phyloP scores from a whole-genome alignment of 2,888 invertebrate species.

The Zaprionus obscuricornis region DNA sequence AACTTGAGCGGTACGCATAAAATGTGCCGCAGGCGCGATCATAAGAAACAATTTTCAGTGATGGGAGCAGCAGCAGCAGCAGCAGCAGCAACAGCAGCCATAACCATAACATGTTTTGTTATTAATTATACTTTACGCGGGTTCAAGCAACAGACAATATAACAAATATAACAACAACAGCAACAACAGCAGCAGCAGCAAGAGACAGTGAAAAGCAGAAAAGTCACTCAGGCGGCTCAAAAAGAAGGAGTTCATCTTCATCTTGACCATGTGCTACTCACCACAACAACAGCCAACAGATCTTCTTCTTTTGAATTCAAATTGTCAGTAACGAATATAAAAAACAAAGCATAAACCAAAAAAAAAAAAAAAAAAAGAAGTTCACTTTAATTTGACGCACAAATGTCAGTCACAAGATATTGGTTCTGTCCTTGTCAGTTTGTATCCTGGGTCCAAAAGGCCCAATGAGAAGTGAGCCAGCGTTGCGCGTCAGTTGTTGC shows the following conservation, averaged over 20 bases:
- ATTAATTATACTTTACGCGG: conserved; percentile 78
- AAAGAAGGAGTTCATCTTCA: conserved; percentile 54
- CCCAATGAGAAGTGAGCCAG: no score
- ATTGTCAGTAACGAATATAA: no score
- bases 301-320: no score
- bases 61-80: conserved; percentile 38
- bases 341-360: not conserved
- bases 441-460: not conserved
- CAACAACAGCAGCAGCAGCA: conserved; percentile 28
- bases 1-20: conserved; percentile 26
- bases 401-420: conserved; percentile 71
- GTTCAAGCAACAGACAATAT: conserved; percentile 76
- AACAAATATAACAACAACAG: conserved; percentile 43
- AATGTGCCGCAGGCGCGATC: conserved; percentile 58
- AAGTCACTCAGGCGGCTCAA: conserved; percentile 33
- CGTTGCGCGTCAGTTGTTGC: conserved; percentile 63
- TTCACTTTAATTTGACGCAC: conserved; percentile 78
- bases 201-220: conserved; percentile 48
- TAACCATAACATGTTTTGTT: conserved; percentile 80
- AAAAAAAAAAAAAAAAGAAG: conserved; percentile 47
- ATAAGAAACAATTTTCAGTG: conserved; percentile 71
- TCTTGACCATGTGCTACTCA: conserved; percentile 67
- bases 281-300: no score
- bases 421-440: conserved; percentile 14
- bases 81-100: conserved; percentile 46